These are phyloP conservation scores for Clitarchus hookeri DNA, from an alignment of 2,888 invertebrate species.

Conservation along the genomic window DNA sequence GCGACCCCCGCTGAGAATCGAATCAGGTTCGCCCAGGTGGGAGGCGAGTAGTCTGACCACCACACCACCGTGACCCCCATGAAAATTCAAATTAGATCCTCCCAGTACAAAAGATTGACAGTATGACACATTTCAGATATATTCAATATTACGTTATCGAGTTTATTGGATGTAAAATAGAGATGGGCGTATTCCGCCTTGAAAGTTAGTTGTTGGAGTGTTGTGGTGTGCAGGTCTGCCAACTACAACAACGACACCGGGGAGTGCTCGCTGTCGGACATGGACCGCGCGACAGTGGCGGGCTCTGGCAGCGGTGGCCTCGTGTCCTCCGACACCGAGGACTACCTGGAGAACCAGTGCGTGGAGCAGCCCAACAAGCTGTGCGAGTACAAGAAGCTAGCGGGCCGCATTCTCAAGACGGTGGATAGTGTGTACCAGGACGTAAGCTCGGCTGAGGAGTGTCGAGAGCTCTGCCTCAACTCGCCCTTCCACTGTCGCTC, in stretches of 20 bases:
- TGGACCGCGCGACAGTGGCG: conserved; percentile 88
- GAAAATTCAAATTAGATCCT: too few species aligned
- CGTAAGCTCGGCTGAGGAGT: conserved; percentile 83
- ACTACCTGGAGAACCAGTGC: conserved; percentile 91
- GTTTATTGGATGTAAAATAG: too few species aligned
- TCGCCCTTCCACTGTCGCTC: conserved; percentile 92
- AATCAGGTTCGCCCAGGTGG: too few species aligned
- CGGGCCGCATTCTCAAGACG: conserved; percentile 87
- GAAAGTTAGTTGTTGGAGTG: too few species aligned
- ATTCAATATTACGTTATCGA: too few species aligned
- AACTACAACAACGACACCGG: conserved; percentile 86
- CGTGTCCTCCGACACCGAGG: conserved; percentile 61
- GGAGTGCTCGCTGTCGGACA: conserved; percentile 85
- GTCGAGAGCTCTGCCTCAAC: conserved; percentile 84
- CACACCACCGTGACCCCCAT: too few species aligned
- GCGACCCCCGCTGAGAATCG: too few species aligned
- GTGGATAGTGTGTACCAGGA: conserved; percentile 93
- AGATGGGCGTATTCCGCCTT: too few species aligned
- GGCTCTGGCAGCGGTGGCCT: conserved; percentile 78
- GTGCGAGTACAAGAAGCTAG: conserved; percentile 90
- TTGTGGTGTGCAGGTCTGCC: conserved; percentile 70
- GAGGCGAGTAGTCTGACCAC: too few species aligned
- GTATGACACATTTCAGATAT: too few species aligned
- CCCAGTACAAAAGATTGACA: too few species aligned
- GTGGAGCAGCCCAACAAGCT: conserved; percentile 92